Evolutionary conservation across 1,140 invertebrate genomes (phyloP).

Genomic region (Manduca sexta): DNA sequence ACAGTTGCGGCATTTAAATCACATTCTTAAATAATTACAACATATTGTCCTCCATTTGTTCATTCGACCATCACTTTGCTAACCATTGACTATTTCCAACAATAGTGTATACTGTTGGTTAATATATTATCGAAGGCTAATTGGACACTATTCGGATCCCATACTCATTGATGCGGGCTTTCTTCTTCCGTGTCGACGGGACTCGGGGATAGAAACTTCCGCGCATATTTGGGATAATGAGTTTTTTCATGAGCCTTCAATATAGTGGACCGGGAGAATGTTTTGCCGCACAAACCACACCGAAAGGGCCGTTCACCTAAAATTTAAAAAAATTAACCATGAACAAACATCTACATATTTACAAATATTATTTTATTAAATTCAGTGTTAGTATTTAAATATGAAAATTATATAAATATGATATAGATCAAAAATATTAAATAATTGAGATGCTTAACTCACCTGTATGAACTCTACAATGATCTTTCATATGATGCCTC

Average conservation of each 20-base stretch:
- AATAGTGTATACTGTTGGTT: slow-evolving; percentile 34
- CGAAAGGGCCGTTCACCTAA: slow-evolving; percentile 88
- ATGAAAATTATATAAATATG: no score
- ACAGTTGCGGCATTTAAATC: slow-evolving; percentile 74
- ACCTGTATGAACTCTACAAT: slow-evolving; percentile 92
- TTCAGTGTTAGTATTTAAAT: no score
- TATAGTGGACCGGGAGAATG: slow-evolving; percentile 91
- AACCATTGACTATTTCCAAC: slow-evolving; percentile 47
- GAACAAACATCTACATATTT: no score
- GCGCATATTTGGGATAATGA: slow-evolving; percentile 91
- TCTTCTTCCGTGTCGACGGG: slow-evolving; percentile 87
- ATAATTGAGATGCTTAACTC: slow-evolving; percentile 32
- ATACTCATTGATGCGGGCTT: slow-evolving; percentile 80
- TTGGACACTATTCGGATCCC: slow-evolving; percentile 36
- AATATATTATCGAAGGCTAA: slow-evolving; percentile 34
- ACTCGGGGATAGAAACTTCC: slow-evolving; percentile 89
- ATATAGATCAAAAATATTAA: not conserved
- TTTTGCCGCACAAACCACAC: slow-evolving; percentile 91
- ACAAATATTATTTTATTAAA: not conserved
- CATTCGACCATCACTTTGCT: slow-evolving; percentile 45
- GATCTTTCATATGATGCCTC: slow-evolving; percentile 94
- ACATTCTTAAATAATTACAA: slow-evolving; percentile 72
- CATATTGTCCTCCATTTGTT: slow-evolving; percentile 66
- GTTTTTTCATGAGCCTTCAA: slow-evolving; percentile 94
- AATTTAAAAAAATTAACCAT: no score